Evolutionary conservation across 2,797 vertebrate genomes (phyloP).

Genomic region (Sternotherus odoratus): DNA sequence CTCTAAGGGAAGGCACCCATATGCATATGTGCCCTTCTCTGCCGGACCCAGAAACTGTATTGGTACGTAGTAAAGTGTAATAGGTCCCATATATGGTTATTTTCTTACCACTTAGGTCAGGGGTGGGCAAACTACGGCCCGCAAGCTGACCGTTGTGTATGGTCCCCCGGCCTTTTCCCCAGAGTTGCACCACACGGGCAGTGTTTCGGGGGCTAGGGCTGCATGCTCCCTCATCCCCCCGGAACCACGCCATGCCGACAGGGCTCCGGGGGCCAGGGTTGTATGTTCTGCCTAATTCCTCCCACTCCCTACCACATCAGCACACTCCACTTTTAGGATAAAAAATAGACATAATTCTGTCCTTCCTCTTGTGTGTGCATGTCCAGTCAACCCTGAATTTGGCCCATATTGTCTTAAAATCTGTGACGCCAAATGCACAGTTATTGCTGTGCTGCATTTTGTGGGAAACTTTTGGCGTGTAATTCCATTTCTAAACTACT

Average conservation of each 20-base stretch:
- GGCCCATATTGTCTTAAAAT: not conserved
- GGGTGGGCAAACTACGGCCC: too few species aligned
- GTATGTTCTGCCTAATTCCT: not conserved
- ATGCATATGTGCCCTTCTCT: constrained; percentile 93
- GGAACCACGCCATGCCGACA: too few species aligned
- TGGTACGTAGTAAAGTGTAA: constrained; percentile 80
- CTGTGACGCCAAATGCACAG: not conserved
- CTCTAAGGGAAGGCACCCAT: constrained; percentile 85
- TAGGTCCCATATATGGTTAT: too few species aligned
- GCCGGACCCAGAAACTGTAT: constrained; percentile 96
- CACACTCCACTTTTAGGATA: not conserved
- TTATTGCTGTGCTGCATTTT: not conserved
- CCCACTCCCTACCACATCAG: not conserved
- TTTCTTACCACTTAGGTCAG: too few species aligned
- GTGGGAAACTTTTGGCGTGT: not conserved
- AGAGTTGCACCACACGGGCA: too few species aligned
- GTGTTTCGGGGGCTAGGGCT: too few species aligned
- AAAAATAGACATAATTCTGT: too few species aligned
- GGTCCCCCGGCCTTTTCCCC: too few species aligned
- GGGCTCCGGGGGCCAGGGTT: too few species aligned
- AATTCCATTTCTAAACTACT: not conserved
- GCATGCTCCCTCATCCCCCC: too few species aligned
- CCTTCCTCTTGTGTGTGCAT: too few species aligned
- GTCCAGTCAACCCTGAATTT: not conserved
- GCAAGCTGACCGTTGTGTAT: too few species aligned